phyloP scores from a whole-genome alignment of 2,797 vertebrate species.

The Anguilla anguilla region DNA sequence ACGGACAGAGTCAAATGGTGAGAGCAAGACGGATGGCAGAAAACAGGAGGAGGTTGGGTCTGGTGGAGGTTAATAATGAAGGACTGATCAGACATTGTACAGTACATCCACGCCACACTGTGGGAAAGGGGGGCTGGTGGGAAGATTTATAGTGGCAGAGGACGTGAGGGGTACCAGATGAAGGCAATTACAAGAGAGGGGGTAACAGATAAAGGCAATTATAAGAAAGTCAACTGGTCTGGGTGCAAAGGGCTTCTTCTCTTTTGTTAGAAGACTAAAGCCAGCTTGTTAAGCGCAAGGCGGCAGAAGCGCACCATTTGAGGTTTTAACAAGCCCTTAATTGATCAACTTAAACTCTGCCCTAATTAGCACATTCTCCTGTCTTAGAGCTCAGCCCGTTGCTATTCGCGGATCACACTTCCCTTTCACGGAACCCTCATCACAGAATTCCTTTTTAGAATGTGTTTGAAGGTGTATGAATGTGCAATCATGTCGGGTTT shows the following conservation, averaged over 20 bases:
- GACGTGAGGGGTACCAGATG: conserved; percentile 35
- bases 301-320: conserved; percentile 65
- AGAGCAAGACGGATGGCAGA: neutral
- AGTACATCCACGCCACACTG: neutral
- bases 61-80: conserved; percentile 22
- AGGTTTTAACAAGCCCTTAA: conserved; percentile 69
- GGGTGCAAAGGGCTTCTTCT: conserved; percentile 56
- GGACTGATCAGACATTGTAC: neutral
- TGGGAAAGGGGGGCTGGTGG: neutral
- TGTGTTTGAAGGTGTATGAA: conserved; percentile 63
- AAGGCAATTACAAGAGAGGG: conserved; percentile 72
- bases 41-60: conserved; percentile 12
- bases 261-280: conserved; percentile 68
- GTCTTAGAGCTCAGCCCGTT: conserved; percentile 72
- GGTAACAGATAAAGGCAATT: conserved; percentile 63
- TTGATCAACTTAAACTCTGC: conserved; percentile 70
- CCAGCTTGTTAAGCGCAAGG: conserved; percentile 65
- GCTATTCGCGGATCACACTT: conserved; percentile 75
- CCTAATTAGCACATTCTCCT: conserved; percentile 80
- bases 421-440: conserved; percentile 53
- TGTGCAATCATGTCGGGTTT: conserved; percentile 27
- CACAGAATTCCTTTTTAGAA: conserved; percentile 56
- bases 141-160: conserved; percentile 16
- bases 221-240: conserved; percentile 70
- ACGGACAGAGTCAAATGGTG: neutral